Evolutionary conservation across 1,140 invertebrate genomes (phyloP).

Genomic region (Antheraea pernyi): DNA sequence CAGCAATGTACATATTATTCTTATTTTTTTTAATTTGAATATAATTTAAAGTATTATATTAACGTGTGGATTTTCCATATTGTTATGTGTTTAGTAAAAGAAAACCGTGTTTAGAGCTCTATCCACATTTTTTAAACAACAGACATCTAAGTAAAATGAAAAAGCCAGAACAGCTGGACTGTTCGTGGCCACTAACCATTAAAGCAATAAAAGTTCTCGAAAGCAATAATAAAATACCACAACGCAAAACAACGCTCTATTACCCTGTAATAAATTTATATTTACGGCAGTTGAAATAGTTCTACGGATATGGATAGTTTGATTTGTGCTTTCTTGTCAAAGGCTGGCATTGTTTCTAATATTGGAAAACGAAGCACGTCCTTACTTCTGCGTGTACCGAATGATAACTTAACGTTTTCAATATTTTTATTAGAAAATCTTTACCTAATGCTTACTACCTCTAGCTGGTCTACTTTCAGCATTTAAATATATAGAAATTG

Average conservation of each 20-base stretch:
- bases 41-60: no score
- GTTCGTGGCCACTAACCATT: constrained; percentile 31
- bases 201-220: constrained; percentile 24
- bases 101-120: background rate
- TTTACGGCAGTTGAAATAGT: constrained; percentile 39
- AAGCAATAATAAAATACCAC: constrained; percentile 32
- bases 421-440: constrained; percentile 41
- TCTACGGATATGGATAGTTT: constrained; percentile 41
- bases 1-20: no score
- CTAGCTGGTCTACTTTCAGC: background rate
- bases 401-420: constrained; percentile 55
- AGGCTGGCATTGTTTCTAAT: constrained; percentile 59
- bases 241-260: constrained; percentile 12
- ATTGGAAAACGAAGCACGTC: constrained; percentile 58
- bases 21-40: no score
- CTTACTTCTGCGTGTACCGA: constrained; percentile 51
- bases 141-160: background rate
- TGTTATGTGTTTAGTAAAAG: no score
- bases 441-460: background rate
- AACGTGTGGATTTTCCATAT: no score
- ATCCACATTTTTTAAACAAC: background rate
- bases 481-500: background rate
- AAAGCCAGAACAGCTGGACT: constrained; percentile 4
- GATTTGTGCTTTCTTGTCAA: constrained; percentile 62
- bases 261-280: constrained; percentile 28